Evolutionary conservation across 2,113 vertebrate species (phyloP).

Genomic region (Amia ocellicauda): DNA sequence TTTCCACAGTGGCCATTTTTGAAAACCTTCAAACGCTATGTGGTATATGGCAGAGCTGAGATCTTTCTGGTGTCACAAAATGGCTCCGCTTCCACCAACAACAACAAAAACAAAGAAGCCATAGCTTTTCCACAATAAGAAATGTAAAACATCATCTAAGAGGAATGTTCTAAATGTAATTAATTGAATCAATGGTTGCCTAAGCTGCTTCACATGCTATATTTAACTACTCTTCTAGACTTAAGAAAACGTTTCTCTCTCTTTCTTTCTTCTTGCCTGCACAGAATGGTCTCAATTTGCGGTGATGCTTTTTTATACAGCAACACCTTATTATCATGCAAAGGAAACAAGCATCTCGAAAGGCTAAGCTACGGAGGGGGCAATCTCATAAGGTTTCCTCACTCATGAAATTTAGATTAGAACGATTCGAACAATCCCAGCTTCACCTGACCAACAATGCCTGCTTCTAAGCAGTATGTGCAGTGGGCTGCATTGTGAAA

Average conservation of each 20-base stretch:
- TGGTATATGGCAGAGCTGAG: constrained; percentile 14
- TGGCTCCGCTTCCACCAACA: neutral
- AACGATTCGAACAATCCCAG: constrained; percentile 5
- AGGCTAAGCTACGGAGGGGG: constrained; percentile 18
- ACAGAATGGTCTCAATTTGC: constrained; percentile 24
- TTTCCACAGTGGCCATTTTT: constrained; percentile 10
- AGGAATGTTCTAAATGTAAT: too few species aligned
- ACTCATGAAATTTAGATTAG: constrained; percentile 61
- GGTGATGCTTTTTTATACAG: constrained; percentile 6
- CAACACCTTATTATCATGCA: neutral
- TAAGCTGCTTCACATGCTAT: neutral
- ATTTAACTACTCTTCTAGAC: neutral
- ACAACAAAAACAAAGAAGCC: neutral
- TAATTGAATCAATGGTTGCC: too few species aligned
- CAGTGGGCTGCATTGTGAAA: neutral
- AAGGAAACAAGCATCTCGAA: constrained; percentile 4
- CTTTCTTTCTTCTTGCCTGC: neutral
- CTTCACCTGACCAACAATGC: neutral
- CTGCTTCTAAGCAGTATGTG: neutral
- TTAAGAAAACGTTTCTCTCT: neutral
- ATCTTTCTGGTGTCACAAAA: constrained; percentile 8
- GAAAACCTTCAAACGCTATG: constrained; percentile 37
- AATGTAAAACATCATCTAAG: too few species aligned
- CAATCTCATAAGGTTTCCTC: constrained; percentile 44
- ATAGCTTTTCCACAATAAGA: too few species aligned